These are phyloP conservation scores for Drosophila quinaria DNA, from an alignment of 2,888 invertebrate species.

Conservation along the genomic window DNA sequence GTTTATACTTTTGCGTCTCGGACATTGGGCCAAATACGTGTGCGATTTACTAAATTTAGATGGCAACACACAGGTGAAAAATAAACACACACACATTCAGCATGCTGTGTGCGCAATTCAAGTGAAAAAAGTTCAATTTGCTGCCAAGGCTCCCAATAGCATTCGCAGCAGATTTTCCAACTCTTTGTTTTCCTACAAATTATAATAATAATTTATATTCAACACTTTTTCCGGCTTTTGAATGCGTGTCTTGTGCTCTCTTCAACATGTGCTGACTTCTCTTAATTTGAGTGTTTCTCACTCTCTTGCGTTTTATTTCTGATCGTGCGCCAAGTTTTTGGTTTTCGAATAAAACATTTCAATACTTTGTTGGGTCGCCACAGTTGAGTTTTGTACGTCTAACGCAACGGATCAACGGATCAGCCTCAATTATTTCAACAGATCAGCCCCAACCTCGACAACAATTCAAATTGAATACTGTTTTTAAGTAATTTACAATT, in stretches of 20 bases:
- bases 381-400: constrained; percentile 76
- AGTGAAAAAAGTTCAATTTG: constrained; percentile 59
- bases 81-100: constrained; percentile 15
- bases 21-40: constrained; percentile 81
- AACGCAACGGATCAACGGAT: constrained; percentile 74
- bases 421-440: constrained; percentile 39
- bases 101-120: constrained; percentile 61
- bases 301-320: constrained; percentile 68
- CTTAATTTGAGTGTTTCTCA: constrained; percentile 26
- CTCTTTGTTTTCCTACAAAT: constrained; percentile 53
- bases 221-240: constrained; percentile 63
- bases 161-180: constrained; percentile 30
- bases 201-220: constrained; percentile 40
- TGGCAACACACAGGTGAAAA: constrained; percentile 68
- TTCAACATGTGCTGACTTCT: constrained; percentile 6
- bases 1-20: constrained; percentile 70
- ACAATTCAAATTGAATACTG: constrained; percentile 29
- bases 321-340: constrained; percentile 69
- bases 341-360: constrained; percentile 78
- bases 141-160: constrained; percentile 57
- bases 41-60: constrained; percentile 78
- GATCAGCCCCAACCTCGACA: constrained; percentile 2
- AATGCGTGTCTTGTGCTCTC: constrained; percentile 13
- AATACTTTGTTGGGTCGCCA: constrained; percentile 66
- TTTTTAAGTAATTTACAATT: constrained; percentile 44